Evolutionary conservation across 92 coral and sea anemone species (phyloP), one percentile per base, ranked within the genome.

Genomic region (Actinernus sp.): DNA sequence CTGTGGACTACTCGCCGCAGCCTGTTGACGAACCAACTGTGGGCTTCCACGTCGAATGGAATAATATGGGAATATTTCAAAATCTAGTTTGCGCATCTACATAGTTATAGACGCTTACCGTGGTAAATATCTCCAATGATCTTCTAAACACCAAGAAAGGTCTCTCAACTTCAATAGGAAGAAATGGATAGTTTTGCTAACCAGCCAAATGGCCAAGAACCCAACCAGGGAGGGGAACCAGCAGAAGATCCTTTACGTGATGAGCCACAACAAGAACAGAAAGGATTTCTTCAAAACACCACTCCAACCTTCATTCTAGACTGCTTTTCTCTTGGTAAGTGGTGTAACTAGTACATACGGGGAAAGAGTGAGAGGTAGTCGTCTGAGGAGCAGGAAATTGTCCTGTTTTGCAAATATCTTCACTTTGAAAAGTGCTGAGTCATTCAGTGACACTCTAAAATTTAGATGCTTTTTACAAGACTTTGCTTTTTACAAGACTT

Each of bases 131-230:
- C n/a, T 10, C 32, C 32, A 51, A 51, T 51, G 58, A 36, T 51
- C 26, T 20, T 11, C 3, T 51, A 51, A 1, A 25, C 32, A 14
- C 14, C 30, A 18, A 31, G 1, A n/a, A n/a, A 11, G 32, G 1
- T 18, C 32, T 26, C 7, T 2, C 20, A 29, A 26, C 31, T 20
- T 34, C 0, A 12, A 26, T 25, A 4, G 29, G 26, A 23, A 17
- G 48, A 11, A 65, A 81, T 81, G 88, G 88, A 81, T 1, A 66
- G 52, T n/a, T n/a, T n/a, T n/a, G n/a, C n/a, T n/a, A n/a, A n/a
- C n/a, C n/a, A n/a, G 17, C 51, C 65, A 16, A 63, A 75, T 18
- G 43, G 4, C 20, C 38, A 39, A 65, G 41, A 55, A 12, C 18
- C 5, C 11, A 2, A 4, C 10, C 21, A 21, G 55, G 29, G 33